Evolutionary conservation across 2,113 vertebrate species (phyloP), one percentile per base, ranked within the genome.

Genomic region (Herpetotheres cachinnans): DNA sequence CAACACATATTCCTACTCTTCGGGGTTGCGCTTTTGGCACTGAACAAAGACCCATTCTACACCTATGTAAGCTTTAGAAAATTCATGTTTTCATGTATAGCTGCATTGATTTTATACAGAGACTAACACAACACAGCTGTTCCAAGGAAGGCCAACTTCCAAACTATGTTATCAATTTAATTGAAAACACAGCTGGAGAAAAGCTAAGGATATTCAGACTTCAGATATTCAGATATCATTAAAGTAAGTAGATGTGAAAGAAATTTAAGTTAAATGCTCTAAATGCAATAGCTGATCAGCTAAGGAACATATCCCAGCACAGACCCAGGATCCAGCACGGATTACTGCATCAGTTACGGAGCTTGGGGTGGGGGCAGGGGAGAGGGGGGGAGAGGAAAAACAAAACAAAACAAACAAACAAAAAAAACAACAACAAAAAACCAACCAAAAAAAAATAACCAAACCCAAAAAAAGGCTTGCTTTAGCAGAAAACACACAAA

Each of bases 311-410:
- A 42, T 14, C 47, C 40, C 61, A 71, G 46, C 27, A 80, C 32
- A 83, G 34, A 29, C 3, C 24, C 29, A 46, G 44, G 32, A 54
- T 22, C n/a, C 86, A 81, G 73, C 30, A 73, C 2, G 22, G 32
- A 34, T 26, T 9, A n/a, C 16, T 61, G 15, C 69, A 59, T 6
- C 42, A 38, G 6, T 20, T n/a, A 15, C 12, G 24, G 32, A 73
- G 69, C 4, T 11, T 6, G 17, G 40, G 30, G 16, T 0, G 13
- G 27, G 7, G 8, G 32, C 5, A 6, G 32, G 16, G 20, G 15
- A 12, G 18, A 25, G 11, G 9, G 14, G 12, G 50, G 16, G 4
- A 5, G 42, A 30, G 16, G 1, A 19, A 18, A 42, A 42, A 42
- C 11, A 42, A 42, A 42, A 13, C 10, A 42, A 42, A 42, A 42